Evolutionary conservation across 2,797 vertebrate genomes (phyloP), one percentile per base, ranked within the genome.

Genomic region (Phrynocephalus vlangalii): DNA sequence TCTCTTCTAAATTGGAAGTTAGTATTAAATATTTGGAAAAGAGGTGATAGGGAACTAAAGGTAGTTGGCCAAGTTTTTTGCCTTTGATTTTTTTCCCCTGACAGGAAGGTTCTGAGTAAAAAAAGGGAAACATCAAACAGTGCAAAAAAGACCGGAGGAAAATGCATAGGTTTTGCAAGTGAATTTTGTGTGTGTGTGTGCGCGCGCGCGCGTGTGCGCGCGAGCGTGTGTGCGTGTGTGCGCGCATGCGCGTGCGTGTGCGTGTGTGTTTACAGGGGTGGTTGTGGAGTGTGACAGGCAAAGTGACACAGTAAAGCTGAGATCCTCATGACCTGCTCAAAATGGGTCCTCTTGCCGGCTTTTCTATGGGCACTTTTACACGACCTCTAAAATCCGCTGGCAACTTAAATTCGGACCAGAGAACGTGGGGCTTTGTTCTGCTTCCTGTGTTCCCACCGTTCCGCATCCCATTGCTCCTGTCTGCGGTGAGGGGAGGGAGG

Each of bases 81-180:
- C 13, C 89, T 86, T 78, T 82, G 85, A 75, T 38, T 60, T 38
- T 60, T 88, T 56, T 70, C 71, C 50, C 44, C 56, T 81, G 63
- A 52, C 90, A 93, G 91, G 93, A 94, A 93, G 85, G 87, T 93
- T 44, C 5, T 8, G 1, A 85, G 38, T 48, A 82, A 91, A 44
- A 44, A 15, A 67, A 75, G 67, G 79, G 20, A 72, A 26, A 4
- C 90, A 60, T 92, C 87, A 93, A 93, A 56, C 79, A 87, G 67
- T n/a, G 82, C 72, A 78, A 86, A 73, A 87, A 89, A 85, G 86
- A 87, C 87, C 33, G 0, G 48, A 26, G 28, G 33, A 83, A 86
- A 18, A 33, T 71, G 48, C 72, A 8, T 20, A 70, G 15, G 22
- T 72, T 83, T 79, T 71, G 50, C 44, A 82, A 50, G 44, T n/a